Base-by-base conservation (phyloP, 2,888 invertebrate genomes). In the Cerastoderma edule region DNA sequence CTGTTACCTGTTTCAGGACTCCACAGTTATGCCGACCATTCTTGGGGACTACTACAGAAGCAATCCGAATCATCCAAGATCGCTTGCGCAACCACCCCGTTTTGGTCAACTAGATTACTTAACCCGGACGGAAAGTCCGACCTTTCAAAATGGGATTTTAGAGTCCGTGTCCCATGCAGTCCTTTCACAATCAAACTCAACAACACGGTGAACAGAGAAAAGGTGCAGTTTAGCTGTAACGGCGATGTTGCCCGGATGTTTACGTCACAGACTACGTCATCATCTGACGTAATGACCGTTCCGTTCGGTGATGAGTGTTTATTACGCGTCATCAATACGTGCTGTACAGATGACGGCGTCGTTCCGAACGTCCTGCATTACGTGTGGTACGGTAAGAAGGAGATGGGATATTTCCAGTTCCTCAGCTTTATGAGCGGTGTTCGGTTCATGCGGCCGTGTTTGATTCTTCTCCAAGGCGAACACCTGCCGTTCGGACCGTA, bases 291-390 rank as follows among this genome's bases (percentile, higher is more conserved):
- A 6, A 54, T 65, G 24, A 27, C 39, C 5, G 44, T 81, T 30
- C 64, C 67, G 22, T 81, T 79, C 28, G 65, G 65, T 4, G 66
- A 73, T 44, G 53, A 63, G 27, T 84, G 83, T 60, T 68, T 84
- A 8, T 60, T 68, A 48, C 30, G 53, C 24, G 75, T 72, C 39
- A 77, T 80, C 6, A 19, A 65, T n/a, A 60, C 48, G 3, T 84
- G 82, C 33, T 75, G 73, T 44, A 60, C 53, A 4, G 76, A 74
- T 35, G 64, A 57, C 2, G 16, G 27, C 2, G 30, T n/a, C 2
- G 85, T 85, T 5, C 83, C 83, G 0, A 80, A 75, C 19, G 63
- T 84, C 0, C 79, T 84, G 10, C 84, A 84, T 54, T 84, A 79
- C 22, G 77, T 83, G 3, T 80, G 80, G 80, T 83, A 79, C 35